phyloP scores from a whole-genome alignment of 1,140 invertebrate genomes.

The Brevipalpus yothersi region DNA sequence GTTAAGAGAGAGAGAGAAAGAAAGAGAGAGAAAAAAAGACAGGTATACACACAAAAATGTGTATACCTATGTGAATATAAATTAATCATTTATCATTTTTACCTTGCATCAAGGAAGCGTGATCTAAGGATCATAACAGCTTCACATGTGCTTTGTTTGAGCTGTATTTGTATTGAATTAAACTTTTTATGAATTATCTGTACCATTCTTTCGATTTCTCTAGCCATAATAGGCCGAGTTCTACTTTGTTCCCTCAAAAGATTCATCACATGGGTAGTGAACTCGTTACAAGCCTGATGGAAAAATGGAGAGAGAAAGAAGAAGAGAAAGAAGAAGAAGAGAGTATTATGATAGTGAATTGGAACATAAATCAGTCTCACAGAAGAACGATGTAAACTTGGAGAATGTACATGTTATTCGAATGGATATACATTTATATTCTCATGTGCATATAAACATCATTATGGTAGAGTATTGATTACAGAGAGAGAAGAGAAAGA shows the following conservation, averaged over 20 bases:
- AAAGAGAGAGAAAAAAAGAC: too few species aligned
- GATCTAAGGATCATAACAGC: constrained; percentile 98
- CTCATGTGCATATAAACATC: too few species aligned
- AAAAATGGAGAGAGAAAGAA: constrained; percentile 12
- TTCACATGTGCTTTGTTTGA: constrained; percentile 98
- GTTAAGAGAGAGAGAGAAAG: too few species aligned
- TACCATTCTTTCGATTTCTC: constrained; percentile 99
- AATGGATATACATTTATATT: too few species aligned
- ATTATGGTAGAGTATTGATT: too few species aligned
- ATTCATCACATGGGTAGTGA: constrained; percentile 98
- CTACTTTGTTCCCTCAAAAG: constrained; percentile 87
- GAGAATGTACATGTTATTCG: too few species aligned
- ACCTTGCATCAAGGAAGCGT: constrained; percentile 79
- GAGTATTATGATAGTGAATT: background rate
- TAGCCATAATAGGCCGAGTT: constrained; percentile 76
- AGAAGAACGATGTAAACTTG: too few species aligned
- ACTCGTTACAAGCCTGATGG: constrained; percentile 86
- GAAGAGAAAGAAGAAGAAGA: background rate
- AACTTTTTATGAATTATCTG: constrained; percentile 99
- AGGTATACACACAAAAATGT: too few species aligned
- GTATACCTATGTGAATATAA: too few species aligned
- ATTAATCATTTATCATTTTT: constrained; percentile 2
- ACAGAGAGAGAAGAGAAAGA: too few species aligned
- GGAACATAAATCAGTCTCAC: too few species aligned
- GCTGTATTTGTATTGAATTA: constrained; percentile 96